Base-by-base conservation (phyloP, 1,140 invertebrate genomes). In the Zaprionus ghesquierei region DNA sequence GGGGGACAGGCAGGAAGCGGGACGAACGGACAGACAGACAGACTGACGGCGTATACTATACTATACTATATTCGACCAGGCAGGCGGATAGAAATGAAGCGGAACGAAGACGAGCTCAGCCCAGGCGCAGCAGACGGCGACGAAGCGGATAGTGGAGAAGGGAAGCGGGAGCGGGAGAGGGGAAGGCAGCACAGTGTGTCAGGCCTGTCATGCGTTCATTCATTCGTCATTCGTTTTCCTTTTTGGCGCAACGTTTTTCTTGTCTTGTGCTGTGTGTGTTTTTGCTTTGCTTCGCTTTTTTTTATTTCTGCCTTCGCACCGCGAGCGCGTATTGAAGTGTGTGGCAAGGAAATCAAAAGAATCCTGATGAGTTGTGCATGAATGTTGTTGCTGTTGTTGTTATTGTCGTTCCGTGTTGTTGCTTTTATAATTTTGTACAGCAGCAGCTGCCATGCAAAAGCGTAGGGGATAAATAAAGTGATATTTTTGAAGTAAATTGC, bases 281-380 rank as follows among this genome's bases (percentile, higher is more conserved):
- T 69, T 73, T 65, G n/a, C 50, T 41, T 31, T 25, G 50, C 35
- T 38, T 62, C 38, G 38, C 35, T 58, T 68, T 81, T 68, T 81
- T 69, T 82, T 82, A 75, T 77, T 66, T n/a, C n/a, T 78, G 29
- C 53, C 41, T n/a, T n/a, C n/a, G 54, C 38, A 62, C 75, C 71
- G 78, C 75, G 46, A 81, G 64, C 31, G 84, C 69, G 69, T 82
- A 87, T 77, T 87, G 76, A 84, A 89, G 79, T 84, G 84, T 89
- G 68, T 63, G 64, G 73, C 84, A 89, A 80, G 74, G 63, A 84
- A 89, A 89, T 89, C 77, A 84, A 89, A 89, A 89, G 79, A 84
- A 89, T 77, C 63, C 69, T 80, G 84, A 89, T 89, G 82, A 82
- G 84, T 82, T 89, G 62, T 31, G 62, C 51, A 35, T 68, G 68